These are phyloP conservation scores for Phortica variegata DNA, from an alignment of 1,140 invertebrate species.

Conservation along the genomic window DNA sequence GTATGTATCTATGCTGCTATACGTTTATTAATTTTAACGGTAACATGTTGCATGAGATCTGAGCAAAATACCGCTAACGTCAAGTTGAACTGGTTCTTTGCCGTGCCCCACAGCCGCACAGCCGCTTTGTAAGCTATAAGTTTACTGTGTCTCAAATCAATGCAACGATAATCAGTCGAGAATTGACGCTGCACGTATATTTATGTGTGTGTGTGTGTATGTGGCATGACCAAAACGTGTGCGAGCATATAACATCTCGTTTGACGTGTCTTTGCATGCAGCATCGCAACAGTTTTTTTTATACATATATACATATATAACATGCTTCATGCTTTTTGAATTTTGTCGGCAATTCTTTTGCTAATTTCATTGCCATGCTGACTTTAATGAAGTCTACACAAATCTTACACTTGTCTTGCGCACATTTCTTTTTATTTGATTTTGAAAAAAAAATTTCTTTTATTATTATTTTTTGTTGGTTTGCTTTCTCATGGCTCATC, in stretches of 20 bases:
- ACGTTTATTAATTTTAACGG: constrained; percentile 47
- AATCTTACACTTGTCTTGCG: constrained; percentile 24
- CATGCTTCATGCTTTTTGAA: too few species aligned
- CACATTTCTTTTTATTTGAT: constrained; percentile 1
- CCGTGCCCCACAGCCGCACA: not conserved
- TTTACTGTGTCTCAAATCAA: too few species aligned
- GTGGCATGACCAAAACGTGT: constrained; percentile 1
- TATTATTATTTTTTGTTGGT: not conserved
- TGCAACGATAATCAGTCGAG: too few species aligned
- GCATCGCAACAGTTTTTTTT: too few species aligned
- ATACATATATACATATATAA: too few species aligned
- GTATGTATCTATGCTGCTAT: too few species aligned
- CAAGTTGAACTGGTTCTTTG: constrained; percentile 30
- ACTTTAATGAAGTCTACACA: not conserved
- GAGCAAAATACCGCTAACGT: constrained; percentile 35
- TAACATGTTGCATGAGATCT: constrained; percentile 45
- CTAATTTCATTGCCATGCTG: constrained; percentile 15
- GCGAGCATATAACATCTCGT: too few species aligned
- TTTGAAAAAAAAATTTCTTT: not conserved
- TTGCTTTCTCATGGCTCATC: too few species aligned
- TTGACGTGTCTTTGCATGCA: too few species aligned
- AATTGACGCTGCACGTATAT: too few species aligned
- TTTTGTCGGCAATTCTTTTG: not conserved
- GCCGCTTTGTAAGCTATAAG: too few species aligned
- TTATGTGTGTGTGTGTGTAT: too few species aligned